These are phyloP conservation scores for Leptobrachium leishanense DNA, from an alignment of 2,113 vertebrate species.

Conservation along the genomic window DNA sequence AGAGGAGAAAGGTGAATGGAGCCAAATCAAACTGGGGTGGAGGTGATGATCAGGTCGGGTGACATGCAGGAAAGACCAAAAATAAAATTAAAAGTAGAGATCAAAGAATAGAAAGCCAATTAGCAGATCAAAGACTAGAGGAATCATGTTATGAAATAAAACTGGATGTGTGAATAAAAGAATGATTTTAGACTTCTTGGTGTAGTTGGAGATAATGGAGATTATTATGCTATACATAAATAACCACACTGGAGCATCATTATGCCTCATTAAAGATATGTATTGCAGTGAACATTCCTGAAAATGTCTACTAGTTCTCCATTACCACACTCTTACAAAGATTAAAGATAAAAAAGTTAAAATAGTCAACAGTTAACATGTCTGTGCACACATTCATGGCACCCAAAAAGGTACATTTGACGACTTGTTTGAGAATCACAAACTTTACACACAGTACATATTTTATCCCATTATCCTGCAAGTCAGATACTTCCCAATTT, in stretches of 20 bases:
- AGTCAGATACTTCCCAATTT: too few relatives aligned
- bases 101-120: constrained; percentile 36
- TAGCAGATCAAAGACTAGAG: constrained; percentile 31
- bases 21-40: constrained; percentile 20
- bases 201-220: not conserved
- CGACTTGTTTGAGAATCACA: too few relatives aligned
- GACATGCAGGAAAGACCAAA: constrained; percentile 15
- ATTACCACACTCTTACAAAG: not conserved
- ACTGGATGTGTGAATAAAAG: constrained; percentile 4
- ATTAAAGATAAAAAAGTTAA: not conserved
- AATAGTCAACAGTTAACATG: not conserved
- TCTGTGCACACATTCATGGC: not conserved
- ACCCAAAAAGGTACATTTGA: too few relatives aligned
- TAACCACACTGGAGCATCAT: not conserved
- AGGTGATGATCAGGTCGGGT: constrained; percentile 43
- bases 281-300: not conserved
- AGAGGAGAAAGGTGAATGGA: constrained; percentile 25
- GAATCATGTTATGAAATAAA: constrained; percentile 29
- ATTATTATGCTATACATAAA: constrained; percentile 21
- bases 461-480: too few relatives aligned
- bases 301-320: not conserved
- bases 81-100: constrained; percentile 20
- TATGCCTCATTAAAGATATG: not conserved
- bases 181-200: constrained; percentile 5
- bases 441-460: too few relatives aligned